phyloP scores from a whole-genome alignment of 2,797 vertebrate species.

The Pogoniulus pusillus region DNA sequence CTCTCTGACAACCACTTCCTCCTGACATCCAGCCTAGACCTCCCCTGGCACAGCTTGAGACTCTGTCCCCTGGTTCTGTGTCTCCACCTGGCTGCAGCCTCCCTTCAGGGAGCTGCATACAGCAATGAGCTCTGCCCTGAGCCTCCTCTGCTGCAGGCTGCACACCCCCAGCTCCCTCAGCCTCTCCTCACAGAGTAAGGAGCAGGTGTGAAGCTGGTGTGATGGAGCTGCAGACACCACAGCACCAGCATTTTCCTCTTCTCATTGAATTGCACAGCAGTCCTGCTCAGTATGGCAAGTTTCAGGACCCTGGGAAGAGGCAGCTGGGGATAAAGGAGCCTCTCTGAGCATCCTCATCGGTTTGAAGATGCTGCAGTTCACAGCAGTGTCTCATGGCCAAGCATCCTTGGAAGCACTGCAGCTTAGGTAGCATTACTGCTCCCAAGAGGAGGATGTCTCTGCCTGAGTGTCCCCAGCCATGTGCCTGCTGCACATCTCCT shows the following conservation, averaged over 20 bases:
- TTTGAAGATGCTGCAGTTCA: neutral
- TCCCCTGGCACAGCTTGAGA: no score
- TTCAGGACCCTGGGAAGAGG: neutral
- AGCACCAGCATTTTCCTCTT: neutral
- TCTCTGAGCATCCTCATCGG: neutral
- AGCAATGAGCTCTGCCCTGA: no score
- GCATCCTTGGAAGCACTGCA: neutral
- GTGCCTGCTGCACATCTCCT: neutral
- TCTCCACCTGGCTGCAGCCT: no score
- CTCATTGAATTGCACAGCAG: neutral
- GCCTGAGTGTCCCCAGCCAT: neutral
- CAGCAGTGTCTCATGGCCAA: neutral
- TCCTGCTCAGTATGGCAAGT: neutral
- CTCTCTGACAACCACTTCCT: no score
- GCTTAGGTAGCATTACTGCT: neutral
- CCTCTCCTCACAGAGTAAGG: no score
- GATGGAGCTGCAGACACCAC: neutral
- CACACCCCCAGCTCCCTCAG: no score
- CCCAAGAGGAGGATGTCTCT: neutral
- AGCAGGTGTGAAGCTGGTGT: neutral
- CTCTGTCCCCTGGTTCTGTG: no score
- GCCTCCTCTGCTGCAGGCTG: no score
- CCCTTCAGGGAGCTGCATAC: no score
- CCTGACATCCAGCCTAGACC: no score
- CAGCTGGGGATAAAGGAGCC: neutral